Evolutionary conservation across 2,113 vertebrate genomes (phyloP).

Genomic region (Mus spicilegus): DNA sequence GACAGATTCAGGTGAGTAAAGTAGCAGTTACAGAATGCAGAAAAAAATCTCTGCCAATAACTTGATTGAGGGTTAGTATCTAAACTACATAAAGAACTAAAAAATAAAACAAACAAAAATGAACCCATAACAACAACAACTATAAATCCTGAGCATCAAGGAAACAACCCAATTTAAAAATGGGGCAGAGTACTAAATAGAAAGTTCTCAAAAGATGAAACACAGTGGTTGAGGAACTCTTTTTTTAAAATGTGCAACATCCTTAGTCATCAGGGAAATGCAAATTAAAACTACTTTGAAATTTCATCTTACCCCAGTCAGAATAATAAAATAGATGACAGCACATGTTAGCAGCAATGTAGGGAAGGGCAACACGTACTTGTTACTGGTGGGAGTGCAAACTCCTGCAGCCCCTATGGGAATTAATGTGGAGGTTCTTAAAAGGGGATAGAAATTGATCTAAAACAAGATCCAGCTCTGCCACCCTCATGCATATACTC

Average conservation of each 20-base stretch:
- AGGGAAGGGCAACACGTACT: neutral
- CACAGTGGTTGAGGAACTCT: neutral
- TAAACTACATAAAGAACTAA: neutral
- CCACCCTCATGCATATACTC: no score
- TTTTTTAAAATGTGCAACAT: neutral
- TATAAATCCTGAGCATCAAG: neutral
- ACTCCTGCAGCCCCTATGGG: neutral
- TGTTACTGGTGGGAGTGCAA: neutral
- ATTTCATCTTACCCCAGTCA: neutral
- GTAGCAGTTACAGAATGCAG: neutral
- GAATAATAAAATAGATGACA: neutral
- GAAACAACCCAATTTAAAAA: neutral
- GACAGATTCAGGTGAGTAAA: no score
- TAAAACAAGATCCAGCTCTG: neutral
- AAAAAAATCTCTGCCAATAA: neutral
- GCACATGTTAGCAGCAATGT: neutral
- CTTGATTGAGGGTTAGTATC: neutral
- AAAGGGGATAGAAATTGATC: neutral
- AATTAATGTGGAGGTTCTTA: neutral
- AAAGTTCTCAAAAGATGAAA: neutral
- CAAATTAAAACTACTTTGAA: conserved; percentile 3
- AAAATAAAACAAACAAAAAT: neutral
- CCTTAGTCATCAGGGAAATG: neutral
- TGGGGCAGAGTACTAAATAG: neutral
- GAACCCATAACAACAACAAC: neutral